Percentiles rank a stretch among this genome's conserved stretches.
These are phyloP conservation scores for Ptilonorhynchus violaceus DNA, from an alignment of 2,113 vertebrate genomes.

Conservation along the genomic window DNA sequence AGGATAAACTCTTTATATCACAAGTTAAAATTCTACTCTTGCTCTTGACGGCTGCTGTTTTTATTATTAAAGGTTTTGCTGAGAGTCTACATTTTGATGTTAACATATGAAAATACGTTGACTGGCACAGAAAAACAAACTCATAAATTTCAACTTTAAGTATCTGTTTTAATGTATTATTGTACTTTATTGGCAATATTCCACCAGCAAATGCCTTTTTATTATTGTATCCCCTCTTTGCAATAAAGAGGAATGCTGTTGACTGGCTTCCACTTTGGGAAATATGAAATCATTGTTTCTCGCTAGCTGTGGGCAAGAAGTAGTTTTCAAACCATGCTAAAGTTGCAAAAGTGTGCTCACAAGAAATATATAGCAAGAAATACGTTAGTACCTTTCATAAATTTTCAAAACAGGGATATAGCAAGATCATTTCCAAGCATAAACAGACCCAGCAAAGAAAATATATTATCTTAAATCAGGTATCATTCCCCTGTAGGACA, in stretches of 20 bases:
- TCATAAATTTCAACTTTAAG: constrained; percentile 71
- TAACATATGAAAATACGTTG: constrained; percentile 67
- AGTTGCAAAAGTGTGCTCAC: constrained; percentile 23
- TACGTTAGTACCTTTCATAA: constrained; percentile 36
- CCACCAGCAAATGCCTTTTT: constrained; percentile 60
- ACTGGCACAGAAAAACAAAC: constrained; percentile 72
- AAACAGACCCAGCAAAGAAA: constrained; percentile 30
- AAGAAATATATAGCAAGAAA: constrained; percentile 18
- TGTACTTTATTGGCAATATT: constrained; percentile 69
- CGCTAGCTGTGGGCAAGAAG: constrained; percentile 48
- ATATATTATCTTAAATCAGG: constrained; percentile 32
- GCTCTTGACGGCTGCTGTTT: constrained; percentile 60
- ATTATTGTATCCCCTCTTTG: constrained; percentile 45
- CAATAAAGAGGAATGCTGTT: constrained; percentile 52
- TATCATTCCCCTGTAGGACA: background rate
- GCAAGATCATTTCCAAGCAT: constrained; percentile 49
- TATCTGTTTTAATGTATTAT: constrained; percentile 57
- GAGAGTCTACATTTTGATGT: constrained; percentile 72
- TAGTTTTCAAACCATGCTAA: constrained; percentile 27
- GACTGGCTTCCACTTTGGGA: constrained; percentile 43
- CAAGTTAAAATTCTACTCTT: constrained; percentile 56
- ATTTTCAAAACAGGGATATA: constrained; percentile 23
- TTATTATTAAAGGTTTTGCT: constrained; percentile 72
- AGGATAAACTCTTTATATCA: constrained; percentile 52
- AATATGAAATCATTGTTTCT: constrained; percentile 53